Percentiles rank a stretch among this genome's conserved stretches.
These are phyloP conservation scores for Dromococcyx pavoninus DNA, from an alignment of 2,797 vertebrate genomes.

Conservation along the genomic window DNA sequence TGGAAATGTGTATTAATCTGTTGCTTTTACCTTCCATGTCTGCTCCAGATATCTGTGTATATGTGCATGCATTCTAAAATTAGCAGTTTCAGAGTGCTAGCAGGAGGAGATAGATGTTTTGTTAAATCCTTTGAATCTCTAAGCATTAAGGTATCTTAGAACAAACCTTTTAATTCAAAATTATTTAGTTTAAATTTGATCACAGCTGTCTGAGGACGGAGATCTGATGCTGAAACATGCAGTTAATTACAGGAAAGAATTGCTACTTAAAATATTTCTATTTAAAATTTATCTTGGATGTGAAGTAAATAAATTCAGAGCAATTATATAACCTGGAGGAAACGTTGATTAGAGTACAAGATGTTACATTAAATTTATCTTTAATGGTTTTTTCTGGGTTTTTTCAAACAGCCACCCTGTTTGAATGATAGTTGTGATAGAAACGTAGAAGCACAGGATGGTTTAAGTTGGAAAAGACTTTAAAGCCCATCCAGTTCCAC, in stretches of 20 bases:
- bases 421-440: background rate
- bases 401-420: too few species aligned
- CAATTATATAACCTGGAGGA: background rate
- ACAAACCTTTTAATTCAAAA: background rate
- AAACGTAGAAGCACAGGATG: background rate
- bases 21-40: background rate
- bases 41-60: background rate
- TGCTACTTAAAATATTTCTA: background rate
- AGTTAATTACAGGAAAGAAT: background rate
- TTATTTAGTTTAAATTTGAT: background rate
- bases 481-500: too few species aligned
- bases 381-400: too few species aligned
- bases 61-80: background rate
- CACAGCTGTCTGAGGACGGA: background rate
- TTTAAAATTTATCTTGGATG: background rate
- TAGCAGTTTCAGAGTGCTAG: background rate
- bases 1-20: background rate
- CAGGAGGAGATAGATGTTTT: background rate
- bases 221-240: background rate
- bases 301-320: background rate
- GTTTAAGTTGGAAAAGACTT: too few species aligned
- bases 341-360: accelerated
- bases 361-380: background rate
- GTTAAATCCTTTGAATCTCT: background rate
- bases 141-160: background rate